Percentiles rank a stretch among this genome's conserved stretches.
Evolutionary conservation across 2,797 vertebrate genomes (phyloP).

Genomic region (Danio aesculapii): DNA sequence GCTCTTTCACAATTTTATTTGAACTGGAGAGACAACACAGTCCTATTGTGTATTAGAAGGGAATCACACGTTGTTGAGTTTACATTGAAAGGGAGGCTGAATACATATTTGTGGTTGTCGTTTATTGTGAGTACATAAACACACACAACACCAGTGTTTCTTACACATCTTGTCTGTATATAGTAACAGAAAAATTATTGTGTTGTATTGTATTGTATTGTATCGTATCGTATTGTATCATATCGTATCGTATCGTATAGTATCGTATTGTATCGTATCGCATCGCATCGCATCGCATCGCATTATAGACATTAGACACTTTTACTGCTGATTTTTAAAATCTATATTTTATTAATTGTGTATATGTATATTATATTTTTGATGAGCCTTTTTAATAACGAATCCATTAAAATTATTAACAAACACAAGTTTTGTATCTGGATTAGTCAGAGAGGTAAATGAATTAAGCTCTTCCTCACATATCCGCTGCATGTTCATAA

Average conservation of each 20-base stretch:
- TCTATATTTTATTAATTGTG: too few relatives aligned
- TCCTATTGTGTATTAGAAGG: conserved; percentile 50
- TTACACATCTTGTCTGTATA: not conserved
- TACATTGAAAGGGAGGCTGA: conserved; percentile 34
- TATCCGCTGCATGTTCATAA: not conserved
- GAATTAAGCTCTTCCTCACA: not conserved
- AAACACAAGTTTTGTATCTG: not conserved
- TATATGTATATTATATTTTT: too few relatives aligned
- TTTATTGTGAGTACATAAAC: not conserved
- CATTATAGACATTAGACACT: too few relatives aligned
- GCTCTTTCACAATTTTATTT: conserved; percentile 41
- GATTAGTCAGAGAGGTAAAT: not conserved
- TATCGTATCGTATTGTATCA: too few relatives aligned
- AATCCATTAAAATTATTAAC: not conserved
- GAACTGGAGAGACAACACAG: not conserved
- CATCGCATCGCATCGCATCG: too few relatives aligned
- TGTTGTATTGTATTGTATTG: too few relatives aligned
- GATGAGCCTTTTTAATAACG: not conserved
- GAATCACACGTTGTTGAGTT: conserved; percentile 58
- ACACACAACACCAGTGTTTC: conserved; percentile 9
- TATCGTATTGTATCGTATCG: too few relatives aligned
- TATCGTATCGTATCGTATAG: too few relatives aligned
- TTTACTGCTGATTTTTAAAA: too few relatives aligned
- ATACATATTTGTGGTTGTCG: not conserved
- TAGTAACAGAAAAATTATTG: too few relatives aligned